These are phyloP conservation scores for Scylla paramamosain DNA, from an alignment of 1,140 invertebrate genomes.

Conservation along the genomic window DNA sequence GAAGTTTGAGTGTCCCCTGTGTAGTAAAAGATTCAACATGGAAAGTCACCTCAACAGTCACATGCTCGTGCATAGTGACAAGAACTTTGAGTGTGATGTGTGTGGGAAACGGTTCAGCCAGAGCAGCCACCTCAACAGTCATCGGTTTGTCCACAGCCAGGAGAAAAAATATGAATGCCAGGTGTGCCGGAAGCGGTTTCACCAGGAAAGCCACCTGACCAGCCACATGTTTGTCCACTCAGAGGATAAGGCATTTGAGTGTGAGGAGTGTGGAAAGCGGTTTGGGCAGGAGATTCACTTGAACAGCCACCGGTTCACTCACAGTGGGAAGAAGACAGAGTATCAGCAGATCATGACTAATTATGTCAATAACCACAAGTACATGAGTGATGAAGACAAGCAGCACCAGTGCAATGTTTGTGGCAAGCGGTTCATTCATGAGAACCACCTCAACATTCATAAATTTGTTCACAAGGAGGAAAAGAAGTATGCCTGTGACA, in stretches of 20 bases:
- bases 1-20: constrained; percentile 86
- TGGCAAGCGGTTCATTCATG: constrained; percentile 58
- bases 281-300: constrained; percentile 91
- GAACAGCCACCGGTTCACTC: constrained; percentile 84
- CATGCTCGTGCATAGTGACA: constrained; percentile 88
- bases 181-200: constrained; percentile 74
- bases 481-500: constrained; percentile 60
- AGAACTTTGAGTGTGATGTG: constrained; percentile 76
- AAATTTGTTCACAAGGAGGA: constrained; percentile 68
- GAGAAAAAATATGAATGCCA: constrained; percentile 66
- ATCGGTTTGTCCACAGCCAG: constrained; percentile 63
- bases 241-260: constrained; percentile 86
- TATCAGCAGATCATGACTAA: constrained; percentile 61
- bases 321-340: constrained; percentile 78
- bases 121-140: constrained; percentile 70
- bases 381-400: constrained; percentile 49
- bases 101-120: constrained; percentile 74
- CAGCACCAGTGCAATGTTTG: constrained; percentile 54
- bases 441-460: constrained; percentile 61
- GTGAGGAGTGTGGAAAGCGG: constrained; percentile 89
- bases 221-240: constrained; percentile 77
- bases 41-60: constrained; percentile 93
- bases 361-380: constrained; percentile 60
- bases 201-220: constrained; percentile 76
- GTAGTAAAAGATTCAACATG: constrained; percentile 93